Conservation (phyloP, 2,888 invertebrate species). For the Eupelmus urozonus region DNA sequence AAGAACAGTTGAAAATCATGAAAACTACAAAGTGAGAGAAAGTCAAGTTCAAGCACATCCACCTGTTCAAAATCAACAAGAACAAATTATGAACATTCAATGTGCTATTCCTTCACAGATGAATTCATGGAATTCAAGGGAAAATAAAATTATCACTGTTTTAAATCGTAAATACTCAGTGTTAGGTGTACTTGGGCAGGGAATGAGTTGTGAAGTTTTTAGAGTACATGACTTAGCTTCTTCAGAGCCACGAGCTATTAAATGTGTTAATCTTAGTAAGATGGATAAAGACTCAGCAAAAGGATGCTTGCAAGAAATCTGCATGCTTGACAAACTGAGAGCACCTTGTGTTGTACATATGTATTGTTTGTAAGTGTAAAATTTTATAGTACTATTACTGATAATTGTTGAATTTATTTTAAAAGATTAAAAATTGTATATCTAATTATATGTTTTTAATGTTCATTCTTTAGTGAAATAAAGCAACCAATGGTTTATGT, state of each 20-base stretch:
- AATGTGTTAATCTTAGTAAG: conserved; percentile 88
- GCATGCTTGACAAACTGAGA: conserved; percentile 88
- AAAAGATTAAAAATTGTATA: background rate
- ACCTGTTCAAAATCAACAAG: conserved; percentile 38
- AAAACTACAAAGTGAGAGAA: conserved; percentile 48
- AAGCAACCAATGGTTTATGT: conserved; percentile 82
- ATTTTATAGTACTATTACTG: conserved; percentile 5
- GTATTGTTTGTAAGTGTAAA: conserved; percentile 88
- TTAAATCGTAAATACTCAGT: conserved; percentile 87
- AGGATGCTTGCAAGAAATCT: conserved; percentile 93
- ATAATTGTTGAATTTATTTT: background rate
- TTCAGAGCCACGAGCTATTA: conserved; percentile 85
- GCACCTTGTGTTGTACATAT: conserved; percentile 90
- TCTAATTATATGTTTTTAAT: conserved; percentile 1
- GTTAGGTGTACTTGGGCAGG: conserved; percentile 87
- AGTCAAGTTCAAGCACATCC: conserved; percentile 35
- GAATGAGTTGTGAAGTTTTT: conserved; percentile 94
- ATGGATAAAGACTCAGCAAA: conserved; percentile 84
- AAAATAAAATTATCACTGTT: conserved; percentile 80
- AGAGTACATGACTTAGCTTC: conserved; percentile 83
- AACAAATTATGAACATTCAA: conserved; percentile 45
- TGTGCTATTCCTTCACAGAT: conserved; percentile 47
- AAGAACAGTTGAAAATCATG: conserved; percentile 38
- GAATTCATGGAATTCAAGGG: conserved; percentile 48
- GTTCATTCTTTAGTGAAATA: conserved; percentile 82